These are phyloP conservation scores for Anodontia alba DNA, from an alignment of 2,888 invertebrate species.

Conservation along the genomic window DNA sequence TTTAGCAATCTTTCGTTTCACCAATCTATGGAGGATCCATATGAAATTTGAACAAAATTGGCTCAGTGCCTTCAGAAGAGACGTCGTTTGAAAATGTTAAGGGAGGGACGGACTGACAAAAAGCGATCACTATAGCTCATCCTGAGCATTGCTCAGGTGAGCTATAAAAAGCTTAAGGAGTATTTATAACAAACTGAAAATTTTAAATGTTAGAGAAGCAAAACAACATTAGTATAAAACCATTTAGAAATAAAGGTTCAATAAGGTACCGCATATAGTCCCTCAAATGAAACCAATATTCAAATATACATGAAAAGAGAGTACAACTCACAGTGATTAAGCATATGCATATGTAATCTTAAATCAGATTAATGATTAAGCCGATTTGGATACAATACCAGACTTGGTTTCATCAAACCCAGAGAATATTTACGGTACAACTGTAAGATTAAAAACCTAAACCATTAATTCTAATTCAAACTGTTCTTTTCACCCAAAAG, in stretches of 20 bases:
- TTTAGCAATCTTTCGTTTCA: too few species aligned
- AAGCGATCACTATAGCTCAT: too few species aligned
- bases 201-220: constrained; percentile 1
- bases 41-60: too few species aligned
- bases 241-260: not conserved
- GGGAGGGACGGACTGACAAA: too few species aligned
- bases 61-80: too few species aligned
- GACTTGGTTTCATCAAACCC: not conserved
- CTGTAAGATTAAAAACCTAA: not conserved
- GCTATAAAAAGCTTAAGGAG: too few species aligned
- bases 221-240: constrained; percentile 12
- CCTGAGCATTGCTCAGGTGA: too few species aligned
- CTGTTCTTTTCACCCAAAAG: not conserved
- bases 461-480: not conserved
- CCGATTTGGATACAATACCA: constrained; percentile 15
- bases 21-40: too few species aligned
- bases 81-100: too few species aligned
- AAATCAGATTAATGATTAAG: not conserved
- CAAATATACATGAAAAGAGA: not conserved
- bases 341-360: not conserved
- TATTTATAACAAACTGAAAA: not conserved
- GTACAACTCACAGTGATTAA: not conserved
- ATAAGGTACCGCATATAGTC: constrained; percentile 19
- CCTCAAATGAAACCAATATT: constrained; percentile 12
- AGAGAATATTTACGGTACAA: constrained; percentile 16